phyloP scores from a whole-genome alignment of 2,797 vertebrate genomes.

The Percopsis omiscomaycus region DNA sequence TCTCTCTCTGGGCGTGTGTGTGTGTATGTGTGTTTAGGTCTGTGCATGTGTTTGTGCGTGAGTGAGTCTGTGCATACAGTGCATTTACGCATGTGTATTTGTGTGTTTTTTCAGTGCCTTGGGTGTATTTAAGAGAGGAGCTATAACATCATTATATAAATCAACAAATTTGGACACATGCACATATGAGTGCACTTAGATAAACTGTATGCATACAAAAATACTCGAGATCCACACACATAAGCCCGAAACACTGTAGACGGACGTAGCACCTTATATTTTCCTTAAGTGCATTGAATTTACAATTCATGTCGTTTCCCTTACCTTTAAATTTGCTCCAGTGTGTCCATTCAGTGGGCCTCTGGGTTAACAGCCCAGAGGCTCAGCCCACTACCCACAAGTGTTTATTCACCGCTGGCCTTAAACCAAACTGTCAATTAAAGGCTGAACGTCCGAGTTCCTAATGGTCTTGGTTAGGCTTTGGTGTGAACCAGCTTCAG shows the following conservation, averaged over 20 bases:
- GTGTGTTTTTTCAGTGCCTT: no score
- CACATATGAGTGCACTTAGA: not conserved
- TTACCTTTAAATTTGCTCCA: constrained; percentile 36
- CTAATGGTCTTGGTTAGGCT: constrained; percentile 71
- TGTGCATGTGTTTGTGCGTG: constrained; percentile 9
- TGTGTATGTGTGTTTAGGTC: not conserved
- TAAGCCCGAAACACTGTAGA: not conserved
- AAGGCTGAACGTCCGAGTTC: constrained; percentile 61
- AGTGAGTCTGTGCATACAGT: not conserved
- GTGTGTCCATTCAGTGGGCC: constrained; percentile 29
- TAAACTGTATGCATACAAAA: not conserved
- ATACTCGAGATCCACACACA: not conserved
- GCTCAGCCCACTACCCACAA: constrained; percentile 48
- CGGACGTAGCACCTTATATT: not conserved
- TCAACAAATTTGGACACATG: not conserved
- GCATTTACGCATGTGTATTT: no score
- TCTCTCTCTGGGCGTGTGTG: no score
- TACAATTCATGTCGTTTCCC: constrained; percentile 28
- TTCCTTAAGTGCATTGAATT: constrained; percentile 23
- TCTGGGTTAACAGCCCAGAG: constrained; percentile 56
- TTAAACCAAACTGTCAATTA: constrained; percentile 76
- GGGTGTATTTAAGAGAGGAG: no score
- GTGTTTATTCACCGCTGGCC: constrained; percentile 68
- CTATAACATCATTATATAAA: not conserved
- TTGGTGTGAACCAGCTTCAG: constrained; percentile 60